Evolutionary conservation across 2,888 invertebrate species (phyloP), one percentile per base, ranked within the genome.

Genomic region (Lasius platythorax): DNA sequence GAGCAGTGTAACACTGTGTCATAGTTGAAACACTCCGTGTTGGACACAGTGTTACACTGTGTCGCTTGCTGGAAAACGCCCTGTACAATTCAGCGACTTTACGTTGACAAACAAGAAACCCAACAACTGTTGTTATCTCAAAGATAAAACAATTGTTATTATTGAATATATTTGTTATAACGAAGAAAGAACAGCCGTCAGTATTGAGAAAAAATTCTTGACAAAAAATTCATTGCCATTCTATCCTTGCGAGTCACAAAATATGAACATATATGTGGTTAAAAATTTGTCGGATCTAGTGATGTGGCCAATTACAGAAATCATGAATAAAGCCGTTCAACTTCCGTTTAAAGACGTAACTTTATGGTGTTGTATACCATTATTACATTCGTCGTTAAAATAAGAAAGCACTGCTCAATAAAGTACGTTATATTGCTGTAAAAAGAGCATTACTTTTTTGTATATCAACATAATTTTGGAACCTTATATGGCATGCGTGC

Each of bases 111-210:
- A n/a, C 15, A 43, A n/a, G 4, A 23, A 8, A 23, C 40, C 40
- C 9, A 40, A 66, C 12, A 66, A 66, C n/a, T 66, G 66, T 23
- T 66, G 66, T 40, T 66, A 66, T 66, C 40, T 66, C 8, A 66
- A 66, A 40, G 40, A 66, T 23, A 40, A 40, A n/a, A n/a, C 66
- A 43, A 40, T 66, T 66, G 1, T 40, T 40, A 23, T 37, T 23
- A 66, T 66, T 23, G 40, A 66, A 66, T 40, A 66, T 40, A 66
- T 66, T 11, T 37, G 66, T 23, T 66, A 40, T n/a, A 40, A 66
- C 5, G 40, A 40, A 11, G 11, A 66, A 40, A 12, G 3, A 58
- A 40, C 23, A n/a, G 33, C n/a, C 4, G 66, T 66, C 23, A 40
- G 43, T 40, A 18, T 66, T 11, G 66, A 23, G 4, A 66, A n/a